Base-by-base conservation (phyloP, 2,113 vertebrate genomes). In the Lontra canadensis region DNA sequence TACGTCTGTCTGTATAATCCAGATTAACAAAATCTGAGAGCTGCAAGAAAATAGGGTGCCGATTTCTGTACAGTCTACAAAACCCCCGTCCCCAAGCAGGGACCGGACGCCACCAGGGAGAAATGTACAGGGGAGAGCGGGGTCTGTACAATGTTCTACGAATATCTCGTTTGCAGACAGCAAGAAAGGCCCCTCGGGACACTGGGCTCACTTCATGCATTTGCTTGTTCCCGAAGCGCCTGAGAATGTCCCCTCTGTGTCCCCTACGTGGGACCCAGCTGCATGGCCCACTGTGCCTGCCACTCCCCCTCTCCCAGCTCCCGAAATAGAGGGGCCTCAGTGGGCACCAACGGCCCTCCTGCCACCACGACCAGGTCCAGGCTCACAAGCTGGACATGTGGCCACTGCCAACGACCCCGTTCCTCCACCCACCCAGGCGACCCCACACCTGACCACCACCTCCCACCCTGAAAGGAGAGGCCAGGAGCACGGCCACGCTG, bases 21-120 rank as follows among this genome's bases (percentile, higher is more conserved):
- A 97, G 95, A 96, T 98, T 98, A 99, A 99, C 99, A 99, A 98
- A 99, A 99, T 98, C 98, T 98, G 97, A 99, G 98, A 96, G 98
- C 98, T 98, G 98, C 99, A 99, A 98, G 98, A 99, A 99, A 99
- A 99, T 99, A 99, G 97, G 98, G 98, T 98, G 98, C 98, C 98
- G 1, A 98, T 99, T 99, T 99, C 99, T 99, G 98, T 99, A 99
- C 99, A 99, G 98, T 99, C 98, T 99, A 99, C 99, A 99, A 98
- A 98, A 98, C 97, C 90, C 98, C 97, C 88, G 69, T n/a, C 94
- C 98, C 97, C 97, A 42, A 93, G 97, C 82, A 93, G 97, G 98
- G 97, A 97, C 98, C 76, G 98, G 96, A 98, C 96, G 95, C 97
- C 98, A 94, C 98, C 98, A 94, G 98, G 98, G 98, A 98, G 98